Evolutionary conservation across 2,113 vertebrate genomes (phyloP).

Genomic region (Budorcas taxicolor): DNA sequence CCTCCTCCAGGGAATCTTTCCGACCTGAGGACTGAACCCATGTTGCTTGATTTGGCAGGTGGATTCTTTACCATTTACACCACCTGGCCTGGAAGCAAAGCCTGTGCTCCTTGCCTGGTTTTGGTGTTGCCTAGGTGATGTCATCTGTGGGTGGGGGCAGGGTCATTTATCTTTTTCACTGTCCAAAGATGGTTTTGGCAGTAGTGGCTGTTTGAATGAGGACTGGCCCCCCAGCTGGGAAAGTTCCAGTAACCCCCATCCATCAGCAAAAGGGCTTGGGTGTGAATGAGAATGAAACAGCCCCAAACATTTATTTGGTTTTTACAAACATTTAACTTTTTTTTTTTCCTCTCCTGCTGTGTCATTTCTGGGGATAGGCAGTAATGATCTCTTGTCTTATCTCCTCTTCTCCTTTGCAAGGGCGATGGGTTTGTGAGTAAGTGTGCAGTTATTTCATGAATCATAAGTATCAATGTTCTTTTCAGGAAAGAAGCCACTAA

Average conservation of each 20-base stretch:
- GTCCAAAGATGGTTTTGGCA: constrained; percentile 58
- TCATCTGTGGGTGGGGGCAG: not conserved
- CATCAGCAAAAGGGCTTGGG: constrained; percentile 34
- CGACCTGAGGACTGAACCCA: not conserved
- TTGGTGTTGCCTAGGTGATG: not conserved
- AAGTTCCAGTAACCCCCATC: constrained; percentile 35
- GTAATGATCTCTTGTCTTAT: not conserved
- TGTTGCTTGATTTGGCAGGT: not conserved
- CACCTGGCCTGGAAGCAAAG: not conserved
- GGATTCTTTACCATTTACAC: not conserved
- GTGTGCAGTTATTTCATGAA: not conserved
- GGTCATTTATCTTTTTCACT: constrained; percentile 56
- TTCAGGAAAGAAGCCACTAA: not conserved
- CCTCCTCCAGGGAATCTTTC: not conserved
- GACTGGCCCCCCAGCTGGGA: constrained; percentile 28
- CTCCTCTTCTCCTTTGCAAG: not conserved
- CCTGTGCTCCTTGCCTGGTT: not conserved
- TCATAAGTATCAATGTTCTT: not conserved
- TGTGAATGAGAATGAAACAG: constrained; percentile 36
- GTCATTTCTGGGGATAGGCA: not conserved
- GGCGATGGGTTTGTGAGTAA: not conserved
- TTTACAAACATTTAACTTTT: constrained; percentile 28
- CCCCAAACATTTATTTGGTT: constrained; percentile 39
- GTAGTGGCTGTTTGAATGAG: constrained; percentile 28
- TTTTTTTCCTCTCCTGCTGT: not conserved